Conservation (phyloP, 2,113 vertebrate genomes). For the Corapipo altera region DNA sequence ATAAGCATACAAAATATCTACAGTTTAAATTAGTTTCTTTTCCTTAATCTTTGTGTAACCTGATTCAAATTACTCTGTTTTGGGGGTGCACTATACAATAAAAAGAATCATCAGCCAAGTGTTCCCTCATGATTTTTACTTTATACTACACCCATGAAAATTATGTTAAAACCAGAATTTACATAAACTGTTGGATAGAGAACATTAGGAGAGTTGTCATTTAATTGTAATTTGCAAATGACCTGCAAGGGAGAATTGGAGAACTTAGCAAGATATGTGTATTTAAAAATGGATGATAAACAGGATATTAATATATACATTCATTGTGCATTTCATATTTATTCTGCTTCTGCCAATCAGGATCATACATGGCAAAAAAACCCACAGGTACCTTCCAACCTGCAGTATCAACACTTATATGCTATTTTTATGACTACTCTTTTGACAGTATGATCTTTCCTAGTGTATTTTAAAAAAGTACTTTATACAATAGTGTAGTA, state of each 20-base stretch:
- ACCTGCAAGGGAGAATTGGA: not conserved
- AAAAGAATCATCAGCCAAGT: rapidly evolving
- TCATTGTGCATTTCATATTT: not conserved
- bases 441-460: not conserved
- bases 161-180: not conserved
- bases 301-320: not conserved
- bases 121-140: not conserved
- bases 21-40: not conserved
- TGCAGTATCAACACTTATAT: not conserved
- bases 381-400: not conserved
- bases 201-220: not conserved
- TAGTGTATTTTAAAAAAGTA: not conserved
- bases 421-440: not conserved
- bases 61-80: not conserved
- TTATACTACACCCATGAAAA: not conserved
- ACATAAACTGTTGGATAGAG: not conserved
- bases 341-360: not conserved
- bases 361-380: not conserved
- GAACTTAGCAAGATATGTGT: not conserved
- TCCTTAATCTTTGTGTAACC: not conserved
- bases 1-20: not conserved
- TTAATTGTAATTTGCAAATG: not conserved
- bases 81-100: too few species aligned
- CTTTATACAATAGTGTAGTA: not conserved
- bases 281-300: not conserved